Conservation (phyloP, 2,113 vertebrate genomes). For the Eurypyga helias region DNA sequence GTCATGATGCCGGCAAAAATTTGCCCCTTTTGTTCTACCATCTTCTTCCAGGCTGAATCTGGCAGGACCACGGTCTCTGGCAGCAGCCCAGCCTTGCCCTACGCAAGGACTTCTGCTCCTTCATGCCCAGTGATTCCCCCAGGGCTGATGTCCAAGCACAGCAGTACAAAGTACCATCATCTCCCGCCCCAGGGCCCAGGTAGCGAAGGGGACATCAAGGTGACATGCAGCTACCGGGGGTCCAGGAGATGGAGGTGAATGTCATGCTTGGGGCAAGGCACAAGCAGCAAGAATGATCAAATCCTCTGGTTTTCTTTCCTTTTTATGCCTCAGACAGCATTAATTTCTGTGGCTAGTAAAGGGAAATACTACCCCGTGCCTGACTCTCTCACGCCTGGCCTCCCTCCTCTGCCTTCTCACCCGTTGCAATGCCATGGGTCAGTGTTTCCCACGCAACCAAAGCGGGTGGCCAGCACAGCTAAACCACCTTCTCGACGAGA, state of each 20-base stretch:
- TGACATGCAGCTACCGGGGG: not conserved
- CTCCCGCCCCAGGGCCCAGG: not conserved
- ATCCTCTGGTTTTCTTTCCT: not conserved
- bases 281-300: not conserved
- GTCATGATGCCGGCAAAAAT: not conserved
- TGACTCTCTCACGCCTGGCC: not conserved
- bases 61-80: not conserved
- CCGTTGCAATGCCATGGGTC: not conserved
- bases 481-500: not conserved
- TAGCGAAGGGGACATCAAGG: not conserved
- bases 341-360: not conserved
- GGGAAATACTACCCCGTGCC: not conserved
- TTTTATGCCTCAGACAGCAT: not conserved
- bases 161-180: rapidly evolving
- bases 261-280: not conserved
- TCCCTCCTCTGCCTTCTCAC: not conserved
- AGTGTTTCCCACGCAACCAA: not conserved
- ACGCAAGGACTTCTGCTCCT: not conserved
- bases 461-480: rapidly evolving
- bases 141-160: not conserved
- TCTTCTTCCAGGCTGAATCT: not conserved
- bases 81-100: not conserved
- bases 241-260: not conserved
- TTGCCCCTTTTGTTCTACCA: not conserved
- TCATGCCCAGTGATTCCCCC: not conserved